Conservation (phyloP, 2,113 vertebrate genomes). For the Semnornis frantzii region DNA sequence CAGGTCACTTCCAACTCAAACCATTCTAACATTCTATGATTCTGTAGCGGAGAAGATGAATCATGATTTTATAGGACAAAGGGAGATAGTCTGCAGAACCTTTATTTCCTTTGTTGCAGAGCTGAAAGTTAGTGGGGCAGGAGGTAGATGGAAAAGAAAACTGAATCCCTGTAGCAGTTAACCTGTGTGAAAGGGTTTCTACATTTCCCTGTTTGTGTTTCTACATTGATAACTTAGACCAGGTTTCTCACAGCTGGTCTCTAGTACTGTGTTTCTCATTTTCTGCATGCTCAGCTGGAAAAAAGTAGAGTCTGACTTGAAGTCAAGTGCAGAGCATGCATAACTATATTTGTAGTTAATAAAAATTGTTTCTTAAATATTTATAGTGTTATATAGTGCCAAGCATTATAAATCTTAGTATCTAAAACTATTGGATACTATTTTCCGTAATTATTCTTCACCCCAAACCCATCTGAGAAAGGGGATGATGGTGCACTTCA, state of each 20-base stretch:
- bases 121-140: not conserved
- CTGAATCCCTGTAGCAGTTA: not conserved
- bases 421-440: not conserved
- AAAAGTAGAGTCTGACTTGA: not conserved
- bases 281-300: constrained; percentile 1
- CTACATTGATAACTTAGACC: not conserved
- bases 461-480: not conserved
- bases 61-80: not conserved
- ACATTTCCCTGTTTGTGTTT: not conserved
- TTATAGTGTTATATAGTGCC: not conserved
- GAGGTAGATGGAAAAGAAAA: not conserved
- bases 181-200: not conserved
- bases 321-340: not conserved
- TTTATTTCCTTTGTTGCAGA: not conserved
- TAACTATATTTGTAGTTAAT: not conserved
- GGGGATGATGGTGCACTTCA: not conserved
- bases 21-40: too few relatives aligned
- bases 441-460: not conserved
- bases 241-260: constrained; percentile 1
- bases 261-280: not conserved
- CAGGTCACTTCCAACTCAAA: too few relatives aligned
- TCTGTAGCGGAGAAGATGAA: not conserved
- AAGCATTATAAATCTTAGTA: not conserved
- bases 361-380: not conserved
- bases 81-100: not conserved